Base-by-base conservation (phyloP, 2,888 invertebrate genomes). In the Limulus polyphemus region DNA sequence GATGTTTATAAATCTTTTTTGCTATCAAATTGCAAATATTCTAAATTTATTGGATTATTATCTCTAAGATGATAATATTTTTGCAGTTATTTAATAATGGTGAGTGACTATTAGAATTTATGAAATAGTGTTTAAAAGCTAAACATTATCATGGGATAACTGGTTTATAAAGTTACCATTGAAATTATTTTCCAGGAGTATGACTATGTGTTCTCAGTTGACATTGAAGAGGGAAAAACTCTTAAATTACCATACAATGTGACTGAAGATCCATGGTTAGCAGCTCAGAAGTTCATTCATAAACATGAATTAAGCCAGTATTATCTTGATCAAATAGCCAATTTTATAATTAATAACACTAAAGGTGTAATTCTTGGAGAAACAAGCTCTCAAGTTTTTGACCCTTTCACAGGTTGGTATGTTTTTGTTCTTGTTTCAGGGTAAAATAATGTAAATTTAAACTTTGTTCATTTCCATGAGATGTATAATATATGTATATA, bases 151-250 rank as follows among this genome's bases (percentile, higher is more conserved):
- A n/a, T n/a, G n/a, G n/a, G n/a, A n/a, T n/a, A n/a, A n/a, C n/a
- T n/a, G n/a, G n/a, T n/a, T n/a, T n/a, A n/a, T n/a, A n/a, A 55
- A n/a, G 60, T 51, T 46, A 57, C 47, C 64, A 75, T 0, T 55
- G 55, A 56, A 58, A 56, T 59, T 57, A 51, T 58, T 60, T 65
- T 68, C 11, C 71, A 83, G 80, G 87, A 90, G 72, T 98, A 94
- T 74, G 98, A 98, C 78, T 95, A 84, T 77, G 94, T 97, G 47
- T 97, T 98, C 76, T 87, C 84, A 68, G 91, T 98, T n/a, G 95
- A 95, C 72, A 86, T 97, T 61, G 89, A 93, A 73, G 83, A 84
- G 57, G 90, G 90, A 0, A 84, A 91, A 0, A 13, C 54, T 32
- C 79, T 95, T 16, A 93, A 97, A 75, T 79, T 98, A 67, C 94